Base-by-base conservation (phyloP, 2,113 vertebrate species). In the Emydura subglobosa region DNA sequence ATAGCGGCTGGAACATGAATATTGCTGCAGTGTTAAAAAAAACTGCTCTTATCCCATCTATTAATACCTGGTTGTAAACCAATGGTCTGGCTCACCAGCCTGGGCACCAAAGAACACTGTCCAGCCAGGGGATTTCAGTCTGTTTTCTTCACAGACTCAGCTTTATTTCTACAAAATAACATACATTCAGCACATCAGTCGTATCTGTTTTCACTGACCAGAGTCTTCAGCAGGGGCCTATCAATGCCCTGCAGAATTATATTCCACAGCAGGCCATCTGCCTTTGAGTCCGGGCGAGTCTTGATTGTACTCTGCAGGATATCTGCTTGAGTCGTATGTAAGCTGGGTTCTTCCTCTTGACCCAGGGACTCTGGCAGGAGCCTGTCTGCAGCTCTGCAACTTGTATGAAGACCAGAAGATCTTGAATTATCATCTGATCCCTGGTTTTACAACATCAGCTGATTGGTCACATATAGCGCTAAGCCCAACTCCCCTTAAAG, bases 11-110 rank as follows among this genome's bases (percentile, higher is more conserved):
- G 49, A 54, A 86, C 84, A 27, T 0, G 51, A 3, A 0, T 87
- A 4, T 57, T 95, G 90, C 80, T 94, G 74, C 96, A 89, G 53
- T 87, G 85, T 17, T 92, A 87, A 87, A 82, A 39, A 39, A 96
- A 93, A 85, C 83, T 96, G 89, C 19, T 95, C 82, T 61, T 86
- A 39, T 47, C 83, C 47, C 93, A 49, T 3, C 88, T 65, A 22
- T 74, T 79, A 54, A 44, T 72, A 79, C 68, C 82, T 50, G 79
- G 76, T 79, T 95, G 89, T 88, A 39, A 72, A 78, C 6, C 59
- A 79, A 29, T 72, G 44, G 4, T 55, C 34, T 86, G 57, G 39
- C 25, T 7, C 83, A 21, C 55, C 50, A 91, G 50, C 51, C 19
- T 1, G 1, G 85, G 68, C 78, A 51, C 10, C 74, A 76, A 88